Base-by-base conservation (phyloP, 2,113 vertebrate genomes). In the Prinia subflava region DNA sequence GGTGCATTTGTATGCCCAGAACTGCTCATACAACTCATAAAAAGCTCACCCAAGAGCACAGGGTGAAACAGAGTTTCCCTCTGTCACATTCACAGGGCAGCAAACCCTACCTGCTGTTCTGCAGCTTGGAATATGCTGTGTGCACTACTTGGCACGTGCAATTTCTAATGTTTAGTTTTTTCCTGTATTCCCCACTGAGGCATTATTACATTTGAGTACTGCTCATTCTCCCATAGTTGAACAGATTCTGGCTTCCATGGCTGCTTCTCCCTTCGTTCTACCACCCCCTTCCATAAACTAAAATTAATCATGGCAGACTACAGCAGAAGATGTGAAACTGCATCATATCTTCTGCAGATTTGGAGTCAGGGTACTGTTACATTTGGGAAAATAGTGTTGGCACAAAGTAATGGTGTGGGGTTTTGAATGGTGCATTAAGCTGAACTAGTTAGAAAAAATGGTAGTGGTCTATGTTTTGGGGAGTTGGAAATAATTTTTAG, bases 271-370 rank as follows among this genome's bases (percentile, higher is more conserved):
- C 77, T 85, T 90, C 15, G 0, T 62, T 92, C 64, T 84, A 24
- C 87, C 57, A 6, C 92, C 90, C 60, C 87, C 81, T 91, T 88
- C 42, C 55, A 21, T 22, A 55, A 68, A 78, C 91, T 91, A 87
- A 87, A 96, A 96, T 97, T 94, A 93, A 93, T 97, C 75, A 62
- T 62, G 67, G 64, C 41, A 83, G 79, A 70, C 83, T 73, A 33
- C 68, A 55, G 83, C 62, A 87, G 89, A 71, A 69, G 83, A 69
- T 83, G 68, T 83, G 57, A 80, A 88, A 75, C 42, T 90, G 79
- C 65, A 52, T 42, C 41, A 3, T 69, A 16, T 83, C 68, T 89
- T 83, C 73, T 74, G 52, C 87, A 89, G 82, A 50, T 0, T 1
- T 65, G 42, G 69, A 89, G 52, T 82, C 83, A 85, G 92, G 77